Evolutionary conservation across 2,797 vertebrate genomes (phyloP).

Genomic region (Spinus pinus): DNA sequence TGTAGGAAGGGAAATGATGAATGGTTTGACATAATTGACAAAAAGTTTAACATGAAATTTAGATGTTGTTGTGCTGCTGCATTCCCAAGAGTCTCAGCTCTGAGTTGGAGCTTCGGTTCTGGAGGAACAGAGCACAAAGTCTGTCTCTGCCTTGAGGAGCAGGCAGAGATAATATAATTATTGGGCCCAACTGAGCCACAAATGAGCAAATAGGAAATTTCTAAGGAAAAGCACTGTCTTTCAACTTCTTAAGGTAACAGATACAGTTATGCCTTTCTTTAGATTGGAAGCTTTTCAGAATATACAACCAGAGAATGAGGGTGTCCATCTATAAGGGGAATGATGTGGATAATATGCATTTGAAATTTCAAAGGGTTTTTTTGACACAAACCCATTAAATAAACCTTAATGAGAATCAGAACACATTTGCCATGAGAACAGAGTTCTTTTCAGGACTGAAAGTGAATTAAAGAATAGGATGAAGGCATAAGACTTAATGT

Average conservation of each 20-base stretch:
- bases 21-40: neutral
- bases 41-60: neutral
- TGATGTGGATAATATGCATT: neutral
- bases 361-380: neutral
- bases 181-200: neutral
- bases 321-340: neutral
- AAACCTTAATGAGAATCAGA: neutral
- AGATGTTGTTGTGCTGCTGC: neutral
- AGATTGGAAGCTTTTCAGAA: neutral
- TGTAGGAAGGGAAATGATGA: neutral
- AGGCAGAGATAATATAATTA: neutral
- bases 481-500: neutral
- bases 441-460: neutral
- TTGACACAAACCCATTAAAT: neutral
- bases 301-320: rapidly evolving
- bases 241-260: neutral
- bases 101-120: neutral
- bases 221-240: neutral
- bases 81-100: neutral
- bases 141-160: neutral
- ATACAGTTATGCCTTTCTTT: neutral
- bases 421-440: neutral
- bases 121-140: neutral
- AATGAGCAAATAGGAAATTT: neutral
- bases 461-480: neutral